Base-by-base conservation (phyloP, 2,888 invertebrate species). In the Meta bourneti region DNA sequence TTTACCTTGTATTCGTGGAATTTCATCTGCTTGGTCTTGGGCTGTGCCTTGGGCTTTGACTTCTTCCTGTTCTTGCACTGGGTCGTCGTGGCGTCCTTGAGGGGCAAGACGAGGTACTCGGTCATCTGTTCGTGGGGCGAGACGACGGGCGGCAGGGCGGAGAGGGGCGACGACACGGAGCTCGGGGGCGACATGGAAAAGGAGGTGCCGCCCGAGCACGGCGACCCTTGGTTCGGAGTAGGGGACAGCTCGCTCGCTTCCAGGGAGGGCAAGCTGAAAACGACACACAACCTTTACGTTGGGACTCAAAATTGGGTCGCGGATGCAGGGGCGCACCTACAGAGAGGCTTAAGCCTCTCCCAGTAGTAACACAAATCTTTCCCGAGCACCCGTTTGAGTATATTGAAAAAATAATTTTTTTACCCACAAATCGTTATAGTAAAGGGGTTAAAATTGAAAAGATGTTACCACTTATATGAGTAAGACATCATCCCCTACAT, bases 1-100 rank as follows among this genome's bases (percentile, higher is more conserved):
- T 34, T 34, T 72, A 96, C 96, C 95, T 98, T 98, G 95, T 98
- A 98, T 95, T 99, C 99, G 95, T 99, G 99, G 95, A 99, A 99
- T 95, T 99, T 99, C 94, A 99, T 98, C 89, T 97, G 97, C 94
- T 97, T 96, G 49, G 97, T 96, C 95, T 98, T 98, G 0, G 97
- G 97, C 90, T 61, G 61, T 9, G 96, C 96, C 95, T 98, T 98
- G 72, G 97, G 97, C 95, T 97, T 98, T 48, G 96, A 96, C 94
- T 97, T 97, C 95, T 97, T 98, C 94, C 96, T 80, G 77, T 89
- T 93, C 72, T 93, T 93, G 79, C 34, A 34, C 34, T 69, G 83
- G 83, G 72, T 54, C 34, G 90, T 72, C 7, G 83, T 49, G 49
- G 89, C 90, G 79, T 92, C 93, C 75, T 20, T 90, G 85, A 74